phyloP scores from a whole-genome alignment of 2,888 invertebrate species.

The Andrena dorsata region DNA sequence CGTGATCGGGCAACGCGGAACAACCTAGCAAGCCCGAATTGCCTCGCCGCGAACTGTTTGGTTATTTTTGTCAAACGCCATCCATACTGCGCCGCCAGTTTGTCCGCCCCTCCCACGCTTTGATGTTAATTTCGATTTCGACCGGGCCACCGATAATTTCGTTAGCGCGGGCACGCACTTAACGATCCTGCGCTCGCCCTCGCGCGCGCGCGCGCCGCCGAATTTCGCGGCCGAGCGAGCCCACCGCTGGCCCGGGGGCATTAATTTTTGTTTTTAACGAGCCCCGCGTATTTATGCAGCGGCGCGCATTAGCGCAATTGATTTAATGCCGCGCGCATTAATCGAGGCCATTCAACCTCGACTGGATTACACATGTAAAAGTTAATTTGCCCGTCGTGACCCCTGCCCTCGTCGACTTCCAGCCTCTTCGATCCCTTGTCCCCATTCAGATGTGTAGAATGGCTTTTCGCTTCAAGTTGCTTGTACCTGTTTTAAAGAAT shows the following conservation, averaged over 20 bases:
- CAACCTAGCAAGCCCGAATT: too few relatives aligned
- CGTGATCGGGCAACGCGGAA: too few relatives aligned
- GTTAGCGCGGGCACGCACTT: conserved; percentile 49
- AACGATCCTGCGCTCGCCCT: conserved; percentile 46
- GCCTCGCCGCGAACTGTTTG: conserved; percentile 5
- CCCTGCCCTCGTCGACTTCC: conserved; percentile 19
- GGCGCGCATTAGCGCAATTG: conserved; percentile 60
- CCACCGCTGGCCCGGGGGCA: conserved; percentile 39
- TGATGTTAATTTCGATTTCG: conserved; percentile 61
- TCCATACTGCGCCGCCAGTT: conserved; percentile 11
- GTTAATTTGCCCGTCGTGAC: conserved; percentile 54
- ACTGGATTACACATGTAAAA: conserved; percentile 65
- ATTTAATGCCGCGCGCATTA: conserved; percentile 65
- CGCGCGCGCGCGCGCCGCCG: conserved; percentile 33
- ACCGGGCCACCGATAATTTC: conserved; percentile 44
- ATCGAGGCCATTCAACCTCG: conserved; percentile 57
- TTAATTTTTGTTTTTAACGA: conserved; percentile 68
- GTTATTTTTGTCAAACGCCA: conserved; percentile 29
- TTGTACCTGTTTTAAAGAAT: not conserved
- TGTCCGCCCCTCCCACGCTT: conserved; percentile 17
- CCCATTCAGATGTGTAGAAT: not conserved
- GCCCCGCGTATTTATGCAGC: conserved; percentile 58
- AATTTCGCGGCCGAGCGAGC: conserved; percentile 45
- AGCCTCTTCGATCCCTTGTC: not conserved
- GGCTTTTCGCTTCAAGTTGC: not conserved